Base-by-base conservation (phyloP, 1,140 invertebrate species). In the Bombus impatiens region DNA sequence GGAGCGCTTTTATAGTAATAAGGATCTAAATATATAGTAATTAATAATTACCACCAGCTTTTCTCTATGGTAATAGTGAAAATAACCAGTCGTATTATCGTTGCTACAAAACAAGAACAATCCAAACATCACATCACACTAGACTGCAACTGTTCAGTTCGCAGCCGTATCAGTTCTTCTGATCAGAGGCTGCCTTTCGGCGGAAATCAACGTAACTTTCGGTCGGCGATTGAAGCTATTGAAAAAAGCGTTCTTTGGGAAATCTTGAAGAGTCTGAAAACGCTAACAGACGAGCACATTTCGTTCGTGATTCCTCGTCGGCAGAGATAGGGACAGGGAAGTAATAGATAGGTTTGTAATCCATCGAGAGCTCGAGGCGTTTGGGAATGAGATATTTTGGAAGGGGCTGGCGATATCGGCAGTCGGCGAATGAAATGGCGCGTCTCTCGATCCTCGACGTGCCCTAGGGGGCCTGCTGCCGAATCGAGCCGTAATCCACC, bases 271-370 rank as follows among this genome's bases (percentile, higher is more conserved):
- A 88, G 88, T 74, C 57, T 22, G 71, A 65, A 74, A 71, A 84
- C 81, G 75, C 78, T n/a, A 84, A 71, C 71, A 88, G 81, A 79
- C 86, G 82, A 81, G 87, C 88, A 89, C 87, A 91, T 92, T 92
- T 89, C 13, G 91, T 92, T 92, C 84, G 90, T 89, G 87, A 89
- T 89, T 93, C 88, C 89, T 91, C 81, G 84, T 74, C 65, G 78
- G 47, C n/a, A 35, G n/a, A 83, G 75, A 77, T 75, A 85, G 93
- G 59, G 93, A 94, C 93, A 94, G 93, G 93, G 90, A 93, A 94
- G 94, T 95, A 95, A 95, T 94, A 95, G 94, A 95, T 95, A 95
- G 95, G 94, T 95, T 95, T 95, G 94, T 95, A 95, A 95, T 95
- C 94, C 94, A 94, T 94, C 92, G 91, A 91, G 89, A 91, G 94